Evolutionary conservation across 2,113 vertebrate species (phyloP).

Genomic region (Actenoides lindsayi): DNA sequence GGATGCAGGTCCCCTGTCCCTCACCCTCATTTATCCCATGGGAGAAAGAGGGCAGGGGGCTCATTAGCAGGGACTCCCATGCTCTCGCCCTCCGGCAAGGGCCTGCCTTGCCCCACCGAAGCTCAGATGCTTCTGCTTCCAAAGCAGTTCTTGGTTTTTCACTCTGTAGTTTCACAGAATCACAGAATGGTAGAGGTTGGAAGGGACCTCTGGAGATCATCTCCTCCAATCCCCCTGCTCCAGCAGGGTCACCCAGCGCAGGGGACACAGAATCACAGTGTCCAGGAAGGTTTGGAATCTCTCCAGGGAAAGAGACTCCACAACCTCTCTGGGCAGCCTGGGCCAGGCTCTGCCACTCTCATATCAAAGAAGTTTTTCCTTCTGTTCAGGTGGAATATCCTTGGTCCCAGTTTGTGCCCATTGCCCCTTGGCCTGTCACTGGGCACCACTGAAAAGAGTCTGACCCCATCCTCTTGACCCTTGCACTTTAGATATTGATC

Average conservation of each 20-base stretch:
- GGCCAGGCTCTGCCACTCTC: background rate
- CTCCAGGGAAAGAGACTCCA: background rate
- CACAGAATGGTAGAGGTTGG: background rate
- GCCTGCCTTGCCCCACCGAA: background rate
- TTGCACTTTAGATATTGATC: background rate
- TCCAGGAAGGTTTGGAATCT: background rate
- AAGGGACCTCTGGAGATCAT: background rate
- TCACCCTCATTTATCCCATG: background rate
- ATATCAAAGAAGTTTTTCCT: background rate
- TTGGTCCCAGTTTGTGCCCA: background rate
- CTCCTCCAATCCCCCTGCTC: background rate
- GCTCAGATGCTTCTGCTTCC: background rate
- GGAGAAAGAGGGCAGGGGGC: background rate
- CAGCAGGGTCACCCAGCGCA: background rate
- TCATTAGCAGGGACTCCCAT: rapidly evolving
- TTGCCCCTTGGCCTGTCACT: background rate
- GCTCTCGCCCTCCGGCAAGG: background rate
- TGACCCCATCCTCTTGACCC: background rate
- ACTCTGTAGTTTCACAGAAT: rapidly evolving
- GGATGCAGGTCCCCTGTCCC: rapidly evolving
- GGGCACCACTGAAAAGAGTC: background rate
- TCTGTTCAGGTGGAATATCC: background rate
- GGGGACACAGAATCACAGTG: background rate
- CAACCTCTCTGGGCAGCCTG: background rate
- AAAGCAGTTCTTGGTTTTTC: background rate